Base-by-base conservation (phyloP, 1,140 invertebrate genomes). In the Ephestia elutella region DNA sequence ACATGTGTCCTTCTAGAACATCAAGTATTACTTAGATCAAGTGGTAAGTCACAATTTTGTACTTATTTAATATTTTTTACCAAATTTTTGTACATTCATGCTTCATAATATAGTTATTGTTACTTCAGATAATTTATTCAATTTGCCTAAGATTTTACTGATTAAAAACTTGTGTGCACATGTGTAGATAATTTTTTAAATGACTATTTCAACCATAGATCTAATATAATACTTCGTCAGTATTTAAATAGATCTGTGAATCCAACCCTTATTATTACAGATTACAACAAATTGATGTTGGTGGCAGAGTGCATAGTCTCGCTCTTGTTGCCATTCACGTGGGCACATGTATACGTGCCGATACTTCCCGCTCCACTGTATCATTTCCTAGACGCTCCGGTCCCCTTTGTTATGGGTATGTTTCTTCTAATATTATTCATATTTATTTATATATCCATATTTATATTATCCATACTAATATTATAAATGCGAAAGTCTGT, bases 271-370 rank as follows among this genome's bases (percentile, higher is more conserved):
- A 8, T 32, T 32, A 32, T 86, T 90, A 57, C 91, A 94, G 97
- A 98, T 90, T 97, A 97, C 87, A 95, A 98, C 87, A 94, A 95
- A 75, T 89, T 99, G 62, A 99, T 99, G 98, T 90, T 98, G 49
- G 96, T 99, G 1, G 96, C 98, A 13, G 99, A 99, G 89, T 95
- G 96, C 70, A 93, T 99, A 51, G 96, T 94, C 25, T 91, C 95
- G 0, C 89, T 99, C 19, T 86, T 99, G 3, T 96, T 98, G 80
- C 98, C 99, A 0, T 99, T 99, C 81, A 90, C 93, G 5, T 99
- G 99, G 98, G 97, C 98, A 56, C 97, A 99, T 86, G 98, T 99
- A 0, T 99, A 99, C 89, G 98, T 99, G 20, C 99, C 99, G 5
- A 99, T 99, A 75, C 89, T 99, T 63, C 98, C 98, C 1, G 94